Evolutionary conservation across 2,113 vertebrate species (phyloP), one percentile per base, ranked within the genome.

Genomic region (Cavia aperea): DNA sequence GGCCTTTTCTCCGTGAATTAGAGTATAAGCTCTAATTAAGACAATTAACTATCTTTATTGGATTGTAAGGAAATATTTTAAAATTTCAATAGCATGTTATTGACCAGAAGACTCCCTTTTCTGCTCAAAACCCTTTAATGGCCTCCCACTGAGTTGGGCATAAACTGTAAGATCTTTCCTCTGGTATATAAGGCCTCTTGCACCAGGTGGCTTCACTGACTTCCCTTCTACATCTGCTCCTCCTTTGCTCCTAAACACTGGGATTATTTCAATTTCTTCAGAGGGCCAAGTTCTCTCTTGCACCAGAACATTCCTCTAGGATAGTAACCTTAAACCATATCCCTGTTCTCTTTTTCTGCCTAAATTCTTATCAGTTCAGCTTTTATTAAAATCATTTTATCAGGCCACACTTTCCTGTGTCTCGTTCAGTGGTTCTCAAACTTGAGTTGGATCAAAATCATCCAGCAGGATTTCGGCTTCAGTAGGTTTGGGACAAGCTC

Each of bases 41-140:
- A 95, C 86, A 86, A 96, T 94, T 93, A 94, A 91, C 81, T 86
- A 79, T 58, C 62, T 93, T 93, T 95, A 96, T 88, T 95, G 93
- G 88, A 94, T 92, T 94, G 54, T 81, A 95, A 94, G 92, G 63
- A 91, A 93, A 95, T 88, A 58, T 91, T 93, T 91, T 94, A 82
- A 94, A 97, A 97, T 93, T 86, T 88, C 79, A 94, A 90, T 70
- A 90, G 90, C 56, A 54, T 58, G 43, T 94, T 96, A 96, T 93
- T 86, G 94, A 92, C 77, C 65, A 95, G 89, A 85, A 92, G 94
- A 95, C 86, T 43, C 13, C 56, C 66, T 95, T 95, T 72, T 56
- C 68, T 94, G 77, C 29, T 88, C 49, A 77, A 58, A 94, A 68
- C 23, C 18, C 70, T 84, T 89, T 93, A 92, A 92, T 43, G 73